Percentiles rank a stretch among this genome's conserved stretches.
These are phyloP conservation scores for Autographa gamma DNA, from an alignment of 2,888 invertebrate species.

Conservation along the genomic window DNA sequence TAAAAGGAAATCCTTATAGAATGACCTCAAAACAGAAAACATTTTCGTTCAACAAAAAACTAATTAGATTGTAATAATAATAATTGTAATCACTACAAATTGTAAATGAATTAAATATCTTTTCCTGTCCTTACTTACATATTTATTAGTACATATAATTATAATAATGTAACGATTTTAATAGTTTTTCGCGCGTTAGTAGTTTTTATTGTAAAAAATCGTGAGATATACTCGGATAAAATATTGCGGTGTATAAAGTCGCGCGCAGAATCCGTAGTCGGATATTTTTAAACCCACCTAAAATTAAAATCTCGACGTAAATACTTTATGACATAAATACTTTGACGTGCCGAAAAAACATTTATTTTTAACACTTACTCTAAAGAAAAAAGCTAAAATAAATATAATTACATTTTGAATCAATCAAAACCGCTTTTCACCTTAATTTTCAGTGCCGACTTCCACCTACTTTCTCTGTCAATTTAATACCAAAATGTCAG, in stretches of 20 bases:
- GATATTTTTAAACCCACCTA: slow-evolving; percentile 17
- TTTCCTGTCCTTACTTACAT: not conserved
- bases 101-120: not conserved
- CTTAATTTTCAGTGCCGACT: not conserved
- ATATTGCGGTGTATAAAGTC: slow-evolving; percentile 13
- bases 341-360: not conserved
- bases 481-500: not conserved
- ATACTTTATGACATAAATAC: slow-evolving; percentile 5
- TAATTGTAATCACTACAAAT: not conserved
- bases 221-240: slow-evolving; percentile 1
- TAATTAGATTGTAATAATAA: slow-evolving; percentile 21
- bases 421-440: too few relatives aligned
- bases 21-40: slow-evolving; percentile 32
- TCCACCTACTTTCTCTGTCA: not conserved
- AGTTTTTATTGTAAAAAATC: slow-evolving; percentile 8
- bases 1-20: slow-evolving; percentile 28
- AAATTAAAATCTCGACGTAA: slow-evolving; percentile 8
- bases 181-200: not conserved
- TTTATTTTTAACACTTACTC: too few relatives aligned
- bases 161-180: not conserved
- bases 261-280: slow-evolving; percentile 5
- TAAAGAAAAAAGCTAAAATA: not conserved
- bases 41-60: slow-evolving; percentile 14
- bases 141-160: not conserved
- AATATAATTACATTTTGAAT: not conserved